Evolutionary conservation across 2,113 vertebrate genomes (phyloP), one percentile per base, ranked within the genome.

Genomic region (Hydrochoerus hydrochaeris): DNA sequence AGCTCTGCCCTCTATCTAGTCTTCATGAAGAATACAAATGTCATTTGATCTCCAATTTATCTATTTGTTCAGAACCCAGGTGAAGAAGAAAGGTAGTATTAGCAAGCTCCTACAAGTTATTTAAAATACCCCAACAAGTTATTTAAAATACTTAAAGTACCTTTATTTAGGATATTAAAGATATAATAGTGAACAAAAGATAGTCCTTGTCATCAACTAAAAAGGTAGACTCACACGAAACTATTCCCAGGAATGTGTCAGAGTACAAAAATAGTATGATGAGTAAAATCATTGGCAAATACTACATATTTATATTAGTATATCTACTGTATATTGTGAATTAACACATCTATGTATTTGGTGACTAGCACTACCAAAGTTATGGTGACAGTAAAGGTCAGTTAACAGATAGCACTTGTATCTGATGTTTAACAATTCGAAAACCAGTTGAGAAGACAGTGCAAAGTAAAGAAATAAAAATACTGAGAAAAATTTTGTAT

Each of bases 51-150:
- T 84, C 26, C 10, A 4, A 85, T 86, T 92, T 89, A 58, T 92
- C 69, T 57, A n/a, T 94, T 86, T 94, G 32, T 86, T 92, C 52
- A 95, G 73, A 94, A 90, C 11, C 49, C 49, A 90, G 92, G 14
- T 32, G 17, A 95, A 24, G 28, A 90, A 90, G 38, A 89, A 77
- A 78, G 60, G 17, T 52, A 78, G 14, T 77, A 52, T 78, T 71
- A 92, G 2, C 71, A 32, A 69, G 58, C 52, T 65, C 32, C 46
- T 83, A 87, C 3, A 78, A n/a, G n/a, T n/a, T n/a, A n/a, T n/a
- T n/a, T n/a, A n/a, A n/a, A 85, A 90, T 63, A 58, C 7, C 32
- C 16, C 77, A 95, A 82, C 0, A 65, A 91, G 14, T 86, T 87
- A 94, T 28, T 92, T 6, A 88, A 90, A 69, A 87, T 71, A 75